Base-by-base conservation (phyloP, 2,888 invertebrate species). In the Mimachlamys varia region DNA sequence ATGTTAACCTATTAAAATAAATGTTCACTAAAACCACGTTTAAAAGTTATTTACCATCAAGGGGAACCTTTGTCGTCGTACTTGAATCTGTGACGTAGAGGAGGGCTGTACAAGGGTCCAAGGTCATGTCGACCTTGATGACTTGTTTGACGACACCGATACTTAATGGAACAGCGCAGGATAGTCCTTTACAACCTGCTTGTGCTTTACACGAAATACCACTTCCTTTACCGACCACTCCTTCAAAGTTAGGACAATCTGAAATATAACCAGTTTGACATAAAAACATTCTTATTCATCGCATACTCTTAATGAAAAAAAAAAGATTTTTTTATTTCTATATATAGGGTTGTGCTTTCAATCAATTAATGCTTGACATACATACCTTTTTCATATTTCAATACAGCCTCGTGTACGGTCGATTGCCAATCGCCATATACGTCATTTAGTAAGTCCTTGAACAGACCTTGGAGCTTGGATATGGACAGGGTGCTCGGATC, bases 191-290 rank as follows among this genome's bases (percentile, higher is more conserved):
- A 88, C 94, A 94, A 89, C 92, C 92, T n/a, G 90, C 91, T 44
- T 93, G 93, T 1, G 93, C 93, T 19, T 91, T 92, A 90, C 93
- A 94, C 5, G 93, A 87, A 89, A 93, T 93, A 15, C 93, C 93
- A 76, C 37, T 49, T 0, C 91, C 90, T 90, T 91, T 91, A 76
- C 92, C 92, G 50, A 94, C 90, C 13, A 91, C 88, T 17, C 92
- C 91, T 89, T 91, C 90, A 87, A 94, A 93, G 4, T 76, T 17
- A 22, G 90, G 92, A 90, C 94, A 94, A 22, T 91, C 94, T 94
- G 33, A 10, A 89, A 76, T 49, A 17, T 44, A 87, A 62, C 38
- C 10, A 27, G 27, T 27, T 10, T 87, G n/a, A n/a, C n/a, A n/a
- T n/a, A n/a, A n/a, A n/a, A n/a, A n/a, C n/a, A n/a, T n/a, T n/a